Percentiles rank a stretch among this genome's conserved stretches.
phyloP scores from a whole-genome alignment of 2,113 vertebrate genomes.

The Mirounga angustirostris region DNA sequence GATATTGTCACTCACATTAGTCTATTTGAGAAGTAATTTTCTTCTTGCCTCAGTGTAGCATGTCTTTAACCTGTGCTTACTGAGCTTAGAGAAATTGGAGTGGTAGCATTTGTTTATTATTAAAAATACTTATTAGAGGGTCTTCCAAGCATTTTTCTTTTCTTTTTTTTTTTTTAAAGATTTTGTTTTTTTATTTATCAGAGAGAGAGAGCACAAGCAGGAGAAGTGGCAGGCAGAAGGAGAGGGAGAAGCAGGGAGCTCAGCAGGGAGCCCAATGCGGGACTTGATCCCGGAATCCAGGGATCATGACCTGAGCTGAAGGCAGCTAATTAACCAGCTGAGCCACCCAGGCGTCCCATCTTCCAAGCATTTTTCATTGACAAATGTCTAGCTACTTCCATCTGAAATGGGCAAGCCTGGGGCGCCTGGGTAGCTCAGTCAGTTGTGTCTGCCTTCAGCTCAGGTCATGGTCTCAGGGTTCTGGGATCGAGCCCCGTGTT shows the following conservation, averaged over 20 bases:
- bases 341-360: neutral
- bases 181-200: too few species aligned
- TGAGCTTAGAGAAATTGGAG: neutral
- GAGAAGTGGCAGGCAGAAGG: too few species aligned
- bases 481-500: accelerated
- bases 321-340: too few species aligned
- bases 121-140: neutral
- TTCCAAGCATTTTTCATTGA: neutral
- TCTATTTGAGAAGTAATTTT: constrained; percentile 22
- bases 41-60: neutral
- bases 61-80: neutral
- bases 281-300: too few species aligned
- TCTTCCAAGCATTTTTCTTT: neutral
- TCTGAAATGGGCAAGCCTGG: neutral
- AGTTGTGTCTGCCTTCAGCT: neutral
- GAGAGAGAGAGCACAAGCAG: too few species aligned
- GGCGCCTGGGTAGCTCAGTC: neutral
- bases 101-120: neutral
- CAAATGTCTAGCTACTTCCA: neutral
- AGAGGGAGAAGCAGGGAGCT: too few species aligned
- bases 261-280: too few species aligned
- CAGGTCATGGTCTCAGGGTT: neutral
- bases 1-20: neutral
- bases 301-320: too few species aligned
- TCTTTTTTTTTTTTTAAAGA: too few species aligned